These are phyloP conservation scores for Cyphomyrus discorhynchus DNA, from an alignment of 2,113 vertebrate species.

Conservation along the genomic window DNA sequence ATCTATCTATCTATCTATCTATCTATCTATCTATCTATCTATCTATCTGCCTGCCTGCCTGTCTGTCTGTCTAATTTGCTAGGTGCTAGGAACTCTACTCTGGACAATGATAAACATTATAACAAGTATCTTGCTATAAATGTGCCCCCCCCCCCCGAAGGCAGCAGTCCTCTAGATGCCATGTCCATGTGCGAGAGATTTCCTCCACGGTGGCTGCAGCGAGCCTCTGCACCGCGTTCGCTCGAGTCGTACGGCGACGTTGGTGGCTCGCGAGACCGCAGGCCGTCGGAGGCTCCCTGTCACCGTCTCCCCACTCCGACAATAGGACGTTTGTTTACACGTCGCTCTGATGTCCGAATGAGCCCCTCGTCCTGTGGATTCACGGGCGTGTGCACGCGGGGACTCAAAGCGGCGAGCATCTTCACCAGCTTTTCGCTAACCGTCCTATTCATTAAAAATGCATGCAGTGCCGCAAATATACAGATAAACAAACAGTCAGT, in stretches of 20 bases:
- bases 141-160: neutral
- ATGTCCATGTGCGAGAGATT: neutral
- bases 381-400: neutral
- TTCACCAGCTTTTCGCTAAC: constrained; percentile 18
- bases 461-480: constrained; percentile 29
- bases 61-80: neutral
- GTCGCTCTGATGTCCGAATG: neutral
- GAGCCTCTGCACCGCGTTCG: neutral
- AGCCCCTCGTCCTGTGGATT: neutral
- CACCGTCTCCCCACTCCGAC: neutral
- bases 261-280: neutral
- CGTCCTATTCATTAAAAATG: constrained; percentile 39
- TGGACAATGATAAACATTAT: neutral
- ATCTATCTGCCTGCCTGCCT: neutral
- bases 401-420: neutral
- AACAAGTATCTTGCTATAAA: neutral
- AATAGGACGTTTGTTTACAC: neutral
- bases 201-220: neutral
- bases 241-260: neutral
- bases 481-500: constrained; percentile 28
- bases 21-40: constrained; percentile 27
- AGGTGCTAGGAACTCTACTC: neutral
- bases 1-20: neutral
- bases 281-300: neutral
- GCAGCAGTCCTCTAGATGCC: neutral